Evolutionary conservation across 2,113 vertebrate species (phyloP), one percentile per base, ranked within the genome.

Genomic region (Euleptes europaea): DNA sequence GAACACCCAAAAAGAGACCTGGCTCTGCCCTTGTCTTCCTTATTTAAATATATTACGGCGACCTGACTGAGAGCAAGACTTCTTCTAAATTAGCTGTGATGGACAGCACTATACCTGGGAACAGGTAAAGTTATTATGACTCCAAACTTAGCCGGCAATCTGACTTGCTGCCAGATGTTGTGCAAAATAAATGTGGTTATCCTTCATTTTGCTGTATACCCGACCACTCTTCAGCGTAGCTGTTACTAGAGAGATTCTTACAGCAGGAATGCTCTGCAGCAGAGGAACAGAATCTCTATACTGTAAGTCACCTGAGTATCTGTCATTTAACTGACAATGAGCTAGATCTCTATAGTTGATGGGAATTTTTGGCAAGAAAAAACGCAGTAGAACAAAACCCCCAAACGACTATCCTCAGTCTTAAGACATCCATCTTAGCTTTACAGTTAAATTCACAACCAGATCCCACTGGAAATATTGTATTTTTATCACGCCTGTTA

Each of bases 271-370:
- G 89, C 93, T 85, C 90, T 92, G 94, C 89, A 91, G 88, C 90
- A 88, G 87, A 90, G 94, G 87, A 82, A 91, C 91, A 94, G 82
- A 93, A 86, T 89, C 91, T 91, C 90, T 21, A 90, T 93, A 93
- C 89, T 40, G 74, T 89, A 94, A 94, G 93, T 96, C 95, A 96
- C 96, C 96, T 96, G 96, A 96, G 96, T 95, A 94, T 95, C 95
- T 95, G 95, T 96, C 91, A 94, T 91, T 93, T 93, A 72, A 93
- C 88, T 94, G 91, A 96, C 95, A 95, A 91, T 92, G 94, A 96
- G 93, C 94, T 95, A 97, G 96, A 93, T 90, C 95, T 96, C 93
- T 92, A 92, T 82, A 89, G 93, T 88, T 92, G 80, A 89, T 93
- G 84, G 42, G 69, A 73, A 85, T 90, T 92, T 96, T 96, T 96